Conservation (phyloP, 2,113 vertebrate genomes). For the Australoheros scitulus region DNA sequence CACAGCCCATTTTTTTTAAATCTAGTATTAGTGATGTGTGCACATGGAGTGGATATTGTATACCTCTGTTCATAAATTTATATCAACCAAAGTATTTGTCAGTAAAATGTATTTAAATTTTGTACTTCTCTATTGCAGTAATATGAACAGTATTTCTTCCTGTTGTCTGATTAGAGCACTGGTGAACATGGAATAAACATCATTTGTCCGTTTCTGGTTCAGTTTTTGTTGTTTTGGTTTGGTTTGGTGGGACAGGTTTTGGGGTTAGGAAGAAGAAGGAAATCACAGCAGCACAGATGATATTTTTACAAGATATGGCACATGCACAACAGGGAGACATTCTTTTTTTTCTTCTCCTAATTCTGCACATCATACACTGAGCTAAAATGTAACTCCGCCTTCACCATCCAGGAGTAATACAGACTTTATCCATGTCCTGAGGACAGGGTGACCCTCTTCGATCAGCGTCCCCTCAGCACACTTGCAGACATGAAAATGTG, state of each 20-base stretch:
- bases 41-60: too few relatives aligned
- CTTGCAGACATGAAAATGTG: neutral
- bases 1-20: too few relatives aligned
- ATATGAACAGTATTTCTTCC: neutral
- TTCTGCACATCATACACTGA: neutral
- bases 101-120: neutral
- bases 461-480: neutral
- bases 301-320: neutral
- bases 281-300: neutral
- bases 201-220: neutral
- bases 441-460: too few relatives aligned
- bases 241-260: neutral
- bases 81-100: neutral
- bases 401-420: neutral
- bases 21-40: too few relatives aligned
- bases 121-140: neutral
- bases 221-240: neutral
- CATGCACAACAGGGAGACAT: neutral
- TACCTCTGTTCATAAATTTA: too few relatives aligned
- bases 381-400: neutral
- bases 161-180: neutral
- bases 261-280: neutral
- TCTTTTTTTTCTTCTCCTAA: neutral
- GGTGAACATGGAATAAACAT: neutral
- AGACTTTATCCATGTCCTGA: neutral